phyloP scores from a whole-genome alignment of 2,113 vertebrate species.

The Haemorhous mexicanus region DNA sequence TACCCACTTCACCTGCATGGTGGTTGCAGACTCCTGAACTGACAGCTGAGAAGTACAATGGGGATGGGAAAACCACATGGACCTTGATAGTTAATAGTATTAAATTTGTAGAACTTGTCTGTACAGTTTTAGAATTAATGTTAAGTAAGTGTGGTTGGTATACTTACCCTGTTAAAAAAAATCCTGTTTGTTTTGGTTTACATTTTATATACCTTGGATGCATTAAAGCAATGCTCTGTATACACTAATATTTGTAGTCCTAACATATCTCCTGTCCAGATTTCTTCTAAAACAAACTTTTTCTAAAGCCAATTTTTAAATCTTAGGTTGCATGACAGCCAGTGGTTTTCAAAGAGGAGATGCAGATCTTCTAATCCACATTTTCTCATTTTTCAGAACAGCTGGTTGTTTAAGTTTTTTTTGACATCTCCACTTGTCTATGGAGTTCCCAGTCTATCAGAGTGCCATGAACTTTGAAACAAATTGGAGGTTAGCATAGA shows the following conservation, averaged over 20 bases:
- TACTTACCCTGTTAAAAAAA: not conserved
- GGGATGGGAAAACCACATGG: not conserved
- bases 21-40: not conserved
- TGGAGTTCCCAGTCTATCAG: not conserved
- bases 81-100: not conserved
- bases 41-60: not conserved
- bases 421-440: not conserved
- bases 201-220: not conserved
- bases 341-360: not conserved
- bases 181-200: not conserved
- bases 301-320: not conserved
- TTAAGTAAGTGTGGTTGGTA: not conserved
- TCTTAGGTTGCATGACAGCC: not conserved
- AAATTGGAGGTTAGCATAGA: not conserved
- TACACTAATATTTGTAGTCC: not conserved
- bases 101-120: not conserved
- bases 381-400: not conserved
- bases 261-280: not conserved
- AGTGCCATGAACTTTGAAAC: not conserved
- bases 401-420: not conserved
- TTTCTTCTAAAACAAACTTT: not conserved
- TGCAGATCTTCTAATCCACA: not conserved
- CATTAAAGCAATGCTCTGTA: not conserved
- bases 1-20: not conserved
- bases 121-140: not conserved